Conservation (phyloP, 2,113 vertebrate genomes). For the Scalopus aquaticus region DNA sequence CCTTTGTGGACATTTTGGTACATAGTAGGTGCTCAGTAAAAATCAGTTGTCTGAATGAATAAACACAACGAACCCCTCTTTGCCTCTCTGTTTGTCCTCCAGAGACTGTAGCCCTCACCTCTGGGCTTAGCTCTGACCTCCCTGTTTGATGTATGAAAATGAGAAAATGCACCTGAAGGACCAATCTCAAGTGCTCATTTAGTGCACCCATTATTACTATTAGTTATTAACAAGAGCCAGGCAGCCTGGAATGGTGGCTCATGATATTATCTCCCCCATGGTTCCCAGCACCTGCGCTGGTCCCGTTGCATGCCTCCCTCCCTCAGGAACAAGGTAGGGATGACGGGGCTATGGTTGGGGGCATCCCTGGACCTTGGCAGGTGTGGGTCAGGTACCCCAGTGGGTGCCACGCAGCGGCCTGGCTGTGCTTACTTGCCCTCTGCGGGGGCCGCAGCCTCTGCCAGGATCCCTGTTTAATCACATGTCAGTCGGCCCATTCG, state of each 20-base stretch:
- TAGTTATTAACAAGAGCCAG: neutral
- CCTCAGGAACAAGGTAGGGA: neutral
- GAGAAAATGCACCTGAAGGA: neutral
- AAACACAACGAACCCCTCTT: neutral
- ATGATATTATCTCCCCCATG: too few species aligned
- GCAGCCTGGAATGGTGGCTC: neutral
- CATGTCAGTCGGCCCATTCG: constrained; percentile 74
- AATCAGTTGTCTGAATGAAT: neutral
- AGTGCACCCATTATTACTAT: neutral
- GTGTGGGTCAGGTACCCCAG: accelerated
- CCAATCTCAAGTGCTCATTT: neutral
- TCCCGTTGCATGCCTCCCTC: neutral
- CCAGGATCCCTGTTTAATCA: constrained; percentile 76
- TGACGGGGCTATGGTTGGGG: neutral
- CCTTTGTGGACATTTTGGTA: neutral
- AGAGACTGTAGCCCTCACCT: neutral
- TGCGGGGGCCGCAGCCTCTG: constrained; percentile 18
- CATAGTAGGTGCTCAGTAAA: neutral
- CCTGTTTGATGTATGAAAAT: neutral
- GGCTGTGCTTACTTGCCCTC: neutral
- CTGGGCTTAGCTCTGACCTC: neutral
- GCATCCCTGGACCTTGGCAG: neutral
- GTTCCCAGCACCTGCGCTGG: neutral
- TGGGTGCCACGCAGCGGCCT: neutral
- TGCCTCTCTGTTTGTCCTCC: neutral